Evolutionary conservation across 1,140 invertebrate genomes (phyloP).

Genomic region (Bombus impatiens): DNA sequence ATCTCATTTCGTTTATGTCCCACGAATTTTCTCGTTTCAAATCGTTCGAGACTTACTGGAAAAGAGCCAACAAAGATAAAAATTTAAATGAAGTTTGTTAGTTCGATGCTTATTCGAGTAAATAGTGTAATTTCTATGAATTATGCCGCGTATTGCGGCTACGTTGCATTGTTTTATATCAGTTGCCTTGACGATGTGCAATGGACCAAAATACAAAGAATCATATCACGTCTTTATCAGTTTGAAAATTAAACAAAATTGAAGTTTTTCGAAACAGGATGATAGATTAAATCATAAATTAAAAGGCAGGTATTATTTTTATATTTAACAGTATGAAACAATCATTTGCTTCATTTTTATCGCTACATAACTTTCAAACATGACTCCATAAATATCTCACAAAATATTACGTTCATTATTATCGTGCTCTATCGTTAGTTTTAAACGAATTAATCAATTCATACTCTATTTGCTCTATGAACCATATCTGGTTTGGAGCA

Average conservation of each 20-base stretch:
- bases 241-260: too few species aligned
- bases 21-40: constrained; percentile 39
- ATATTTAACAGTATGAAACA: too few species aligned
- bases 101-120: constrained; percentile 42
- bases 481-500: too few species aligned
- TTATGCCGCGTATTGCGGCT: background rate
- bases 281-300: background rate
- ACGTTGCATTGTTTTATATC: background rate
- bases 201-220: background rate
- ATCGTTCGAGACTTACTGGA: constrained; percentile 37
- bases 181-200: background rate
- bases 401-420: too few species aligned
- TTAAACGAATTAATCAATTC: too few species aligned
- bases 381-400: too few species aligned
- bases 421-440: too few species aligned
- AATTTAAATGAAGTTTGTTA: constrained; percentile 57
- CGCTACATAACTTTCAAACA: too few species aligned
- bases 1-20: constrained; percentile 16
- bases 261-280: background rate
- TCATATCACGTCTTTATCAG: background rate
- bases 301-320: background rate
- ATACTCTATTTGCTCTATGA: too few species aligned
- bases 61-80: constrained; percentile 41
- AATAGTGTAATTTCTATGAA: constrained; percentile 48
- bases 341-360: too few species aligned